Conservation (phyloP, 2,113 vertebrate genomes). For the Rhombomys opimus region DNA sequence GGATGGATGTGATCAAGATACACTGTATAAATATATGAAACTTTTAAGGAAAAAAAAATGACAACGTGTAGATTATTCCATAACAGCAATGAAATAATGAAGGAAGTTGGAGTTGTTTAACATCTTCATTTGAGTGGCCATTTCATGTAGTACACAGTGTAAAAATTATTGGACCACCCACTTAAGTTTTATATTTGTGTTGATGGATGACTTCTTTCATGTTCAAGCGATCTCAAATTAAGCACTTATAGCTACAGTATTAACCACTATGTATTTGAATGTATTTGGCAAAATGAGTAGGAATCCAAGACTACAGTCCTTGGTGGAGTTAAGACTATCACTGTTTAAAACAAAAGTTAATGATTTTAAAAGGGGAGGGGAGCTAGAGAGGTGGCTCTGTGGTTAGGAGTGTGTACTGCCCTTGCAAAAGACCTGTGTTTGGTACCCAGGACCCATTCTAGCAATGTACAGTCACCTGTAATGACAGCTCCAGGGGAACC, state of each 20-base stretch:
- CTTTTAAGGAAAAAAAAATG: background rate
- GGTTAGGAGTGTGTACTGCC: background rate
- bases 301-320: background rate
- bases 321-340: background rate
- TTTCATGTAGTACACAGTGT: background rate
- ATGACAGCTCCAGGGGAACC: background rate
- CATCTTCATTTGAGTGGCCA: background rate
- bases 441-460: background rate
- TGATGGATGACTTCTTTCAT: background rate
- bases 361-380: background rate
- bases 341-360: background rate
- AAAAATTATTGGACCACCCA: background rate
- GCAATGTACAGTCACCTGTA: background rate
- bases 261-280: background rate
- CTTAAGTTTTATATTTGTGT: background rate
- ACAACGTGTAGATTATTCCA: background rate
- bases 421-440: background rate
- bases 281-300: slow-evolving; percentile 1
- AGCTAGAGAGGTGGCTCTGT: background rate
- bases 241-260: background rate
- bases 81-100: background rate
- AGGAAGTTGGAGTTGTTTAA: background rate
- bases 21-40: background rate
- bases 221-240: background rate
- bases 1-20: too few species aligned